phyloP scores from a whole-genome alignment of 2,113 vertebrate species.

The Psilopogon haemacephalus region DNA sequence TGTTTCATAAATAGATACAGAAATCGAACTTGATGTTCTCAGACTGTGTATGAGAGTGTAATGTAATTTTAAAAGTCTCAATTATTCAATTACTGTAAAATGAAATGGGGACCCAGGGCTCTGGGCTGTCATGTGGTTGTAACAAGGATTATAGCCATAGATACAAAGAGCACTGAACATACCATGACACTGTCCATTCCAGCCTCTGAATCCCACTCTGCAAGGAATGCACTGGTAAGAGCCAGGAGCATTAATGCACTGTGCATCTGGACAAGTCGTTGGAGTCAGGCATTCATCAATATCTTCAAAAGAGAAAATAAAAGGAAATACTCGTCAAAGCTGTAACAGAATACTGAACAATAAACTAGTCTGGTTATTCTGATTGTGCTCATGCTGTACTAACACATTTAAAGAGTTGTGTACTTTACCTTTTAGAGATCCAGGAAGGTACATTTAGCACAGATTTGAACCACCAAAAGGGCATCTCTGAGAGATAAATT shows the following conservation, averaged over 20 bases:
- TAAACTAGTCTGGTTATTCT: not conserved
- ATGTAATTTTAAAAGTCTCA: not conserved
- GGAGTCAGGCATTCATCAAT: slow-evolving; percentile 86
- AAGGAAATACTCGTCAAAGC: not conserved
- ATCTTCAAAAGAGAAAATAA: slow-evolving; percentile 75
- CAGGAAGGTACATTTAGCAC: not conserved
- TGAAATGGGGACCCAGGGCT: not conserved
- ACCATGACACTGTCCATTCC: slow-evolving; percentile 89
- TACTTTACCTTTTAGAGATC: not conserved
- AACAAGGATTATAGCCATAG: not conserved
- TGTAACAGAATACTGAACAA: not conserved
- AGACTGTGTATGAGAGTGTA: not conserved
- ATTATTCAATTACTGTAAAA: not conserved
- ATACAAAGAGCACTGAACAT: slow-evolving; percentile 39
- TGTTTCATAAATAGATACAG: not conserved
- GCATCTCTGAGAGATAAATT: not conserved
- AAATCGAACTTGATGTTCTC: not conserved
- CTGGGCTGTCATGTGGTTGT: not conserved
- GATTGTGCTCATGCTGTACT: not conserved
- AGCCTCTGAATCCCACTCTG: slow-evolving; percentile 84
- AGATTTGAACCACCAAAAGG: not conserved
- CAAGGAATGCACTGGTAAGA: slow-evolving; percentile 89
- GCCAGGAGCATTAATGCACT: slow-evolving; percentile 86
- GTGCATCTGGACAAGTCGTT: slow-evolving; percentile 83
- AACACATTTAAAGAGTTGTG: not conserved